A percentile compares a stretch with the other conserved stretches of the same genome.
These are phyloP conservation scores for Cantharis rufa DNA, from an alignment of 2,888 invertebrate species.

Conservation along the genomic window DNA sequence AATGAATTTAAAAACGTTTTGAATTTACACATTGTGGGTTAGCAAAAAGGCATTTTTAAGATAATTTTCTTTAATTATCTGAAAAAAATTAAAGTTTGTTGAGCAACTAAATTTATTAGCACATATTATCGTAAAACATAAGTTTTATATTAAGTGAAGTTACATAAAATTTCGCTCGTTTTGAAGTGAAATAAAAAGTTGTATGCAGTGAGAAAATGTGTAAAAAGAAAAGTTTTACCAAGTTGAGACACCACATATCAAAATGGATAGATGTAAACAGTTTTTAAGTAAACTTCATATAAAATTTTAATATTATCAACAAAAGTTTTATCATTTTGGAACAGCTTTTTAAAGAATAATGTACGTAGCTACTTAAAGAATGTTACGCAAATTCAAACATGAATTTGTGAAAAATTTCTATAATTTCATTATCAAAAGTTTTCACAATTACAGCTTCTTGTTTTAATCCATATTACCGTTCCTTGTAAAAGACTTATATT, in stretches of 20 bases:
- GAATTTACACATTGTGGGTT: neutral
- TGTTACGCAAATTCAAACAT: neutral
- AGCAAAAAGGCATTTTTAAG: neutral
- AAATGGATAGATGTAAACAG: neutral
- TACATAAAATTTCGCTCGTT: neutral
- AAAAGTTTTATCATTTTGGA: slow-evolving; percentile 5
- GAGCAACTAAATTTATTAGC: neutral
- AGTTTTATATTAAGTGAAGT: neutral
- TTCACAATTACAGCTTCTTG: neutral
- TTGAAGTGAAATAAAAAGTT: slow-evolving; percentile 6
- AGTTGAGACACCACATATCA: slow-evolving; percentile 11
- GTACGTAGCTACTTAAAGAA: neutral
- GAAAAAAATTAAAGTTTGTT: neutral
- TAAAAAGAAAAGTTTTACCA: slow-evolving; percentile 11
- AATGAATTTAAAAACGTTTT: neutral
- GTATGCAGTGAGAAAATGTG: slow-evolving; percentile 16
- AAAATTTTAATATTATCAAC: slow-evolving; percentile 13
- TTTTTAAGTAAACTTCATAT: neutral
- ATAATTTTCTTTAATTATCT: neutral
- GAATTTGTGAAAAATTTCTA: neutral
- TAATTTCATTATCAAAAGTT: neutral
- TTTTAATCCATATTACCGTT: neutral
- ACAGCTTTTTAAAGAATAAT: neutral
- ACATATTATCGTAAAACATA: neutral
- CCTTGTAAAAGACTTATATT: neutral